Evolutionary conservation across 2,113 vertebrate species (phyloP).

Genomic region (Trinectes maculatus): DNA sequence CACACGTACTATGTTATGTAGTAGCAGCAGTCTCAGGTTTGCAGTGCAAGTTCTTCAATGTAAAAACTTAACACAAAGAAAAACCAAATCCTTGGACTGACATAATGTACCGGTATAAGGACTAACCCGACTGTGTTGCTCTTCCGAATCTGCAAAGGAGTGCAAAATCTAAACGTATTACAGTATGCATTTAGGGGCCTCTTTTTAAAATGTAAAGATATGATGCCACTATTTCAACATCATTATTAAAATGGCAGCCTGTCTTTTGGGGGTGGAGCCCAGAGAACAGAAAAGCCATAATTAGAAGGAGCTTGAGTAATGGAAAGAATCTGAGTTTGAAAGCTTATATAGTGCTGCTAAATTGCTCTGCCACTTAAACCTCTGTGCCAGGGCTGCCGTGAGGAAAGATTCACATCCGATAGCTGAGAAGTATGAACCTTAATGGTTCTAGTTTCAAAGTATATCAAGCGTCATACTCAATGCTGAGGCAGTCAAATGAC

Average conservation of each 20-base stretch:
- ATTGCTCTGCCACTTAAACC: constrained; percentile 54
- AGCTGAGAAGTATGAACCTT: constrained; percentile 41
- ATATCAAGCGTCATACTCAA: constrained; percentile 44
- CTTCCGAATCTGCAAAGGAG: neutral
- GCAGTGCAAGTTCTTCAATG: neutral
- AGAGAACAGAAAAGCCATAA: constrained; percentile 47
- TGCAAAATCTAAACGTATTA: neutral
- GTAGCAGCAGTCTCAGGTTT: constrained; percentile 44
- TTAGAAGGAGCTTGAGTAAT: constrained; percentile 49
- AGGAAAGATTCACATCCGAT: constrained; percentile 51
- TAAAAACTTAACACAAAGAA: too few species aligned
- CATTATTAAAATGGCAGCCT: too few species aligned
- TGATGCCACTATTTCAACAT: neutral
- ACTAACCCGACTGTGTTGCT: too few species aligned
- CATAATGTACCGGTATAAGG: too few species aligned
- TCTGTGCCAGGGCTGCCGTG: constrained; percentile 53
- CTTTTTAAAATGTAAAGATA: neutral
- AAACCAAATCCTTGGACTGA: too few species aligned
- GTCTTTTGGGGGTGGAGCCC: constrained; percentile 27
- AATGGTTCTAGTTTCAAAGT: constrained; percentile 35
- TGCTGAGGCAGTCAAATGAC: constrained; percentile 50
- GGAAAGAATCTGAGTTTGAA: constrained; percentile 57
- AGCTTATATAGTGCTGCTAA: constrained; percentile 52
- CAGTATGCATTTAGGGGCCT: neutral
- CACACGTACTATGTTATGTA: constrained; percentile 33